Evolutionary conservation across 1,140 invertebrate species (phyloP), one percentile per base, ranked within the genome.

Genomic region (Latrodectus geometricus): DNA sequence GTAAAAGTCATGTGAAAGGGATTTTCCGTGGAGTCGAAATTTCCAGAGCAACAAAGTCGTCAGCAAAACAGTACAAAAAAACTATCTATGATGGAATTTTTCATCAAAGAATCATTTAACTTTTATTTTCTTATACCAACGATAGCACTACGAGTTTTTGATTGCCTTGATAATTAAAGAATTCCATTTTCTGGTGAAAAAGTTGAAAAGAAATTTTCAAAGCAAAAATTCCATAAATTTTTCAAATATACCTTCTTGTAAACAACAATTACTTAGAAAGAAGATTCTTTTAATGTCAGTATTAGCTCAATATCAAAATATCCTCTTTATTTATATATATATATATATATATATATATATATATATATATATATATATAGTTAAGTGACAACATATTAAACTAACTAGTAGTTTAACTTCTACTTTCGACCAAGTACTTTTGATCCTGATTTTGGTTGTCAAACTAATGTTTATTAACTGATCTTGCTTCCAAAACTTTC

Each of bases 31-130:
- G 9, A 14, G 21, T 14, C 23, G 17, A 21, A 54, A 23, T 70
- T 81, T 48, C 15, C 15, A 15, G 48, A 56, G n/a, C 50, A 70
- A 56, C 49, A 81, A 56, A 81, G 49, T 56, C n/a, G 66, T 35
- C 21, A 21, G 21, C 9, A 72, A 83, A 83, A 72, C 12, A 72
- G 20, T n/a, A 4, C 3, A 68, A 79, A 23, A 49, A 11, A 68
- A 54, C 8, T 14, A 11, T 52, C 66, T 68, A 21, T 21, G 52
- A 74, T 50, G 23, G 56, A 49, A 49, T 83, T 70, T 83, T 83
- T 74, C 80, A 83, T 83, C 69, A 73, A 83, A 83, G 50, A 74
- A 70, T 83, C 80, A 70, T 83, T 83, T 83, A 83, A 83, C 73
- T 83, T 83, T 49, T 70, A 74, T 73, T 83, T 83, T 83, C 72